These are phyloP conservation scores for Acanthornis magna DNA, from an alignment of 2,797 vertebrate species.

Conservation along the genomic window DNA sequence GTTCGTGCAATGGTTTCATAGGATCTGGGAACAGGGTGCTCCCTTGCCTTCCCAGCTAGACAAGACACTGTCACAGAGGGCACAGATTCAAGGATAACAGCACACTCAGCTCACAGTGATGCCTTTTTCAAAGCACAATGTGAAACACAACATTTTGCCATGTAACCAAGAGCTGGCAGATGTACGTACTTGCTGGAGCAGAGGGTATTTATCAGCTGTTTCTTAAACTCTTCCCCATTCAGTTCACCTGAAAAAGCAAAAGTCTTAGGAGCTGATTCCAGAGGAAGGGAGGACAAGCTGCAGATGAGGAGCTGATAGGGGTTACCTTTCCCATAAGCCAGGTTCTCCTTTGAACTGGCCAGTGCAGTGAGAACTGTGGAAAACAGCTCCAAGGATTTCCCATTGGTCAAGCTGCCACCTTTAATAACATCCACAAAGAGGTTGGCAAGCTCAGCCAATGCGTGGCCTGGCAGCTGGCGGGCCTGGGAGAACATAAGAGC, in stretches of 20 bases:
- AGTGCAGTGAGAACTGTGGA: slow-evolving; percentile 89
- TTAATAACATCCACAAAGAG: slow-evolving; percentile 87
- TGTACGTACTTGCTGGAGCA: slow-evolving; percentile 89
- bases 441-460: slow-evolving; percentile 83
- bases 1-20: neutral
- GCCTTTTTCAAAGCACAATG: neutral
- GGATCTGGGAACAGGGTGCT: neutral
- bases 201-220: slow-evolving; percentile 91
- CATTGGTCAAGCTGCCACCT: slow-evolving; percentile 82
- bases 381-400: slow-evolving; percentile 94
- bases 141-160: neutral
- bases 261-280: neutral
- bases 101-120: neutral
- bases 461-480: slow-evolving; percentile 80
- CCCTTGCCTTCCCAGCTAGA: neutral
- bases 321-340: slow-evolving; percentile 89
- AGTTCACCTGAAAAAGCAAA: slow-evolving; percentile 82
- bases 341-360: slow-evolving; percentile 79
- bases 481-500: slow-evolving; percentile 71
- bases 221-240: slow-evolving; percentile 93
- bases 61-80: neutral
- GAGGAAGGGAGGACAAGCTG: neutral
- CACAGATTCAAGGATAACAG: neutral
- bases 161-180: neutral
- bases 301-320: neutral